Percentiles rank a stretch among this genome's conserved stretches.
These are phyloP conservation scores for Thymelicus sylvestris DNA, from an alignment of 2,888 invertebrate species.

Conservation along the genomic window DNA sequence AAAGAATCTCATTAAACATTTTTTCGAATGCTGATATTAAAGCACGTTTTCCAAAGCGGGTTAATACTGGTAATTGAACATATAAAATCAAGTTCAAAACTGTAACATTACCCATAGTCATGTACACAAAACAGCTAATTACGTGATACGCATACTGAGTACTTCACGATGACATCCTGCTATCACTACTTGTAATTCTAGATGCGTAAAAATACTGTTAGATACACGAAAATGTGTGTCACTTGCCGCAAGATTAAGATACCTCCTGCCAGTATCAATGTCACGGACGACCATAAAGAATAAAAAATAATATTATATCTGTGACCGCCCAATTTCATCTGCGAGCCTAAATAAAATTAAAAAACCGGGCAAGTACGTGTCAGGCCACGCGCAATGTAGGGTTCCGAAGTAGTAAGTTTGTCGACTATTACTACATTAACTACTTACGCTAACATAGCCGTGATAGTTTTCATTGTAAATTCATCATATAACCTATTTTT, in stretches of 20 bases:
- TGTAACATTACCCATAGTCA: constrained; percentile 11
- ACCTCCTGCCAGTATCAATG: not conserved
- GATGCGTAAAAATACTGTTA: constrained; percentile 66
- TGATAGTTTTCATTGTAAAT: no score
- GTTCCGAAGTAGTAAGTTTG: no score
- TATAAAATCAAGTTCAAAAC: not conserved
- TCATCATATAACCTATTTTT: no score
- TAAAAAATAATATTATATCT: not conserved
- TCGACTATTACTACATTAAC: no score
- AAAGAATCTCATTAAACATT: no score
- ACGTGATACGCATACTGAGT: constrained; percentile 66
- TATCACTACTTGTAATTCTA: constrained; percentile 64
- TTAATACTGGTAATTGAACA: no score
- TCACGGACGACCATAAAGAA: constrained; percentile 1
- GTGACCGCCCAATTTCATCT: not conserved
- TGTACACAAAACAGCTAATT: constrained; percentile 45
- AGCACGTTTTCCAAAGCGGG: no score
- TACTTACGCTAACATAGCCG: no score
- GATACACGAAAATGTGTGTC: constrained; percentile 60
- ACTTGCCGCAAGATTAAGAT: constrained; percentile 45
- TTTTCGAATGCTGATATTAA: no score
- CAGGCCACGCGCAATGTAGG: no score
- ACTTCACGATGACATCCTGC: constrained; percentile 63
- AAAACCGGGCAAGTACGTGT: no score
- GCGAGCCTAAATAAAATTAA: not conserved